Conservation (phyloP, 2,888 invertebrate genomes). For the Mesorhabditis spiculigera region DNA sequence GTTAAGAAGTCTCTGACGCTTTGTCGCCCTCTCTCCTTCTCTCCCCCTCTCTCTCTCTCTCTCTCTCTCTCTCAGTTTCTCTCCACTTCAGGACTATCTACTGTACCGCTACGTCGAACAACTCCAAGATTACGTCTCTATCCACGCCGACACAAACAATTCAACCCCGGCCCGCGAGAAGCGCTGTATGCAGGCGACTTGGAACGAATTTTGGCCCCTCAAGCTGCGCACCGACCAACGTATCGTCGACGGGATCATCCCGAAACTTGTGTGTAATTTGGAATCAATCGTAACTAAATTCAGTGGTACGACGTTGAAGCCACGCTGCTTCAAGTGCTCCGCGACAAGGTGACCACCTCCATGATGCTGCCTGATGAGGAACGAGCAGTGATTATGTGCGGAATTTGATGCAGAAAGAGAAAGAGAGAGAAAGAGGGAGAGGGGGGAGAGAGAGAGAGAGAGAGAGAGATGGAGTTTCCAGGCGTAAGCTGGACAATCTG, state of each 20-base stretch:
- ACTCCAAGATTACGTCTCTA: not conserved
- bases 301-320: too few relatives aligned
- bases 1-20: slow-evolving; percentile 9
- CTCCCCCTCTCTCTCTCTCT: slow-evolving; percentile 9
- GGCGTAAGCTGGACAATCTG: not conserved
- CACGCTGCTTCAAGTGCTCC: too few relatives aligned
- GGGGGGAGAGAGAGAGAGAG: slow-evolving; percentile 9
- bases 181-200: too few relatives aligned
- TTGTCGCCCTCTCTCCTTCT: slow-evolving; percentile 14
- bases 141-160: not conserved
- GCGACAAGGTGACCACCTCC: too few relatives aligned
- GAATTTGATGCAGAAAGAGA: slow-evolving; percentile 10
- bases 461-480: not conserved
- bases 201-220: too few relatives aligned
- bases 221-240: too few relatives aligned
- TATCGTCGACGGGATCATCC: too few relatives aligned
- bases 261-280: too few relatives aligned
- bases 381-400: too few relatives aligned
- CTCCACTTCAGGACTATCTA: slow-evolving; percentile 11
- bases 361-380: too few relatives aligned
- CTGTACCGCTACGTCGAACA: slow-evolving; percentile 22
- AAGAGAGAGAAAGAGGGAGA: not conserved
- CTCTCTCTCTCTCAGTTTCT: slow-evolving; percentile 9
- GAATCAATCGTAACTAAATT: not conserved
- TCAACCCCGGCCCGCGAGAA: not conserved